phyloP scores from a whole-genome alignment of 2,113 vertebrate species.

The Siniperca knerii region DNA sequence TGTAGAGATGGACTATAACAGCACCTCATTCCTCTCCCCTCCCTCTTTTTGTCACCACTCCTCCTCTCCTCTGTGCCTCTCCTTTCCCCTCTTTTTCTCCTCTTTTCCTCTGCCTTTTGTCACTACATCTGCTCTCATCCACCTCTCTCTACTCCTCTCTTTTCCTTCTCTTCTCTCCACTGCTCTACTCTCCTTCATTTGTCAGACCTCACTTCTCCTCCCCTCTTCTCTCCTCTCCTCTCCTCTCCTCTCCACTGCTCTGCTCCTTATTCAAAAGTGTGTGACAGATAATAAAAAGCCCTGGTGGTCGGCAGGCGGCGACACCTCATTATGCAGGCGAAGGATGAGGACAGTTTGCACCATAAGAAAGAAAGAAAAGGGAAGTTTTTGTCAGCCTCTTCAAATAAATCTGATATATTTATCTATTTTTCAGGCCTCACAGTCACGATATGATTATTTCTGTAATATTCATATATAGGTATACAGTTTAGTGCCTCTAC shows the following conservation, averaged over 20 bases:
- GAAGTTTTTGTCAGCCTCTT: neutral
- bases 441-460: constrained; percentile 8
- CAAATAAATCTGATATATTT: constrained; percentile 1
- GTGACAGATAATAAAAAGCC: constrained; percentile 57
- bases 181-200: neutral
- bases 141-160: neutral
- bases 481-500: neutral
- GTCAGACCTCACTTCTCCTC: neutral
- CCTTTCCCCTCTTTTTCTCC: neutral
- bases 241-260: neutral
- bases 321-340: constrained; percentile 65
- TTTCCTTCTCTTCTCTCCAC: neutral
- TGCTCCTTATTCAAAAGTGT: constrained; percentile 34
- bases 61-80: neutral
- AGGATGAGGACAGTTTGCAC: constrained; percentile 40
- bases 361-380: neutral
- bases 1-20: neutral
- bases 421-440: neutral
- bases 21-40: neutral
- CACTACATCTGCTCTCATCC: neutral
- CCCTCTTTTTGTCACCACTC: neutral
- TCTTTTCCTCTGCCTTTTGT: too few relatives aligned
- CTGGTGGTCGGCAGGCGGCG: constrained; percentile 71
- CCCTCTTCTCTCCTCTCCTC: neutral
- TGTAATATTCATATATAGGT: constrained; percentile 2